phyloP scores from a whole-genome alignment of 2,113 vertebrate genomes.

The Lanius ludovicianus region DNA sequence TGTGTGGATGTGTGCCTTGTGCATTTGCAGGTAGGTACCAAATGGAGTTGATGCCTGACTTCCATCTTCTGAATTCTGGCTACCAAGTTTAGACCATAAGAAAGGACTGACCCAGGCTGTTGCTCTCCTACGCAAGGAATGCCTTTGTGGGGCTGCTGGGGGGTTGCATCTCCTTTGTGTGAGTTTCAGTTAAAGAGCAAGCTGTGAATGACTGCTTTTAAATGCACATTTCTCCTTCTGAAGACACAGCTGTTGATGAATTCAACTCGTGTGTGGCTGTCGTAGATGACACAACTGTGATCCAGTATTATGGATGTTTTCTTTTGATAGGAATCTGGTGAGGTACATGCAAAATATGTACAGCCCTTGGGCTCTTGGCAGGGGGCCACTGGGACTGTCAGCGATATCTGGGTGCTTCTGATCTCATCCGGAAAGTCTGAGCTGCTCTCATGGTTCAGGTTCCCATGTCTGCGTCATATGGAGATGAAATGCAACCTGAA shows the following conservation, averaged over 20 bases:
- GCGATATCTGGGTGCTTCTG: background rate
- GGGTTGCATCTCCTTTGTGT: background rate
- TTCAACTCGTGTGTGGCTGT: conserved; percentile 42
- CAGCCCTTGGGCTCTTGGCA: conserved; percentile 26
- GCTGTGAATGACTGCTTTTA: conserved; percentile 51
- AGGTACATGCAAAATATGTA: conserved; percentile 38
- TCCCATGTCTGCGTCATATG: background rate
- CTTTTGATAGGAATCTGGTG: conserved; percentile 37
- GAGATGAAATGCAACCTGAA: background rate
- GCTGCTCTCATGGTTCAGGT: background rate
- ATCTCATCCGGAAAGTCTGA: background rate
- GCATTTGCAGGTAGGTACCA: background rate
- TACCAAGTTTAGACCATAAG: background rate
- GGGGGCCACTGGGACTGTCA: background rate
- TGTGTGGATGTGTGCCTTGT: background rate
- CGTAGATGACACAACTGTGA: conserved; percentile 41
- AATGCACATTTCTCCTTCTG: background rate
- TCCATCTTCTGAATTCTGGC: background rate
- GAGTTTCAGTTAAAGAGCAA: background rate
- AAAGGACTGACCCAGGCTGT: background rate
- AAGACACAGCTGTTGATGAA: conserved; percentile 13
- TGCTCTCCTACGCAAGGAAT: accelerated
- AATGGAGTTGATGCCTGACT: background rate
- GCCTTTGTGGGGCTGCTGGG: background rate
- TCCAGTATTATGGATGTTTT: conserved; percentile 38